Evolutionary conservation across 1,140 invertebrate genomes (phyloP), one percentile per base, ranked within the genome.

Genomic region (Diabrotica virgifera): DNA sequence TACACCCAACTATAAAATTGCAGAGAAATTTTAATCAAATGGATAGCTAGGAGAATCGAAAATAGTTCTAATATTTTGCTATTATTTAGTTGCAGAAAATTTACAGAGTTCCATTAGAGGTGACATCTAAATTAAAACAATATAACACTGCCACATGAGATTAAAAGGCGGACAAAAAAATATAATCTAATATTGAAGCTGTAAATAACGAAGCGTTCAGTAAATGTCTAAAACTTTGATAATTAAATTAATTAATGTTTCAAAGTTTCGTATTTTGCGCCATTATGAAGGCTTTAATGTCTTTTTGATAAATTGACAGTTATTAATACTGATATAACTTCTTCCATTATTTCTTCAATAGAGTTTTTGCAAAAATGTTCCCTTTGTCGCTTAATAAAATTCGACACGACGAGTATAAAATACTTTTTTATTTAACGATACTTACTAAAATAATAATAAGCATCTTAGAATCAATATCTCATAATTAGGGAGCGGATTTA

Each of bases 231-330:
- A 72, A 74, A 74, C 68, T 74, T 74, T 70, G 64, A 69, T 72
- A 74, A 74, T 74, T 72, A 74, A 72, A 71, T 72, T 72, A 74
- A 74, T 74, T 74, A 72, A 74, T 72, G 72, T 74, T 68, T 63
- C 59, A 67, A 72, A 72, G 69, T 74, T 74, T 71, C 63, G 57
- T 64, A 67, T 69, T 71, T 67, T 65, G 55, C 59, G 52, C 64
- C 64, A 69, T 72, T 66, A 65, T 67, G 65, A 65, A 62, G 13
- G 65, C 64, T 68, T 70, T 70, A 74, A 74, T 68, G 71, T 71
- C 72, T 72, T 74, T 72, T 69, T 72, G 72, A 71, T 74, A 72
- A 74, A 74, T 74, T 74, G 72, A 72, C 72, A 74, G 71, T 74
- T 72, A 74, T 74, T 74, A 72, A 68, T 68, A 71, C 64, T 67